Percentiles rank a stretch among this genome's conserved stretches.
phyloP scores from a whole-genome alignment of 2,113 vertebrate species.

The Dromaius novaehollandiae region DNA sequence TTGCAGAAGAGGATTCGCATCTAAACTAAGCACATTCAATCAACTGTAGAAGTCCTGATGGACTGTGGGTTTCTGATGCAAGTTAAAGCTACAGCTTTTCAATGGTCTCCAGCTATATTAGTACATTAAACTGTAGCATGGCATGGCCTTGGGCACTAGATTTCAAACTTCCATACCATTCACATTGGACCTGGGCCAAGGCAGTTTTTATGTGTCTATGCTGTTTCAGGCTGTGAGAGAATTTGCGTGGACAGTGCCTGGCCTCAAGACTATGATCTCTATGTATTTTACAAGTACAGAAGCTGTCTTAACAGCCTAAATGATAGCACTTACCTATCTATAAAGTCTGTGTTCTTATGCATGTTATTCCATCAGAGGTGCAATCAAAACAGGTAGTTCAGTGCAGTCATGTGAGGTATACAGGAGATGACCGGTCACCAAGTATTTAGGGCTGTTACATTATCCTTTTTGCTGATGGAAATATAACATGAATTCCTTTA shows the following conservation, averaged over 20 bases:
- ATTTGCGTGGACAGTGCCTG: not conserved
- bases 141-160: not conserved
- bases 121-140: not conserved
- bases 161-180: not conserved
- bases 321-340: not conserved
- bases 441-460: not conserved
- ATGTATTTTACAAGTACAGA: not conserved
- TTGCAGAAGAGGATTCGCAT: not conserved
- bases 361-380: not conserved
- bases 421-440: not conserved
- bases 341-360: not conserved
- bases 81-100: not conserved
- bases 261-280: not conserved
- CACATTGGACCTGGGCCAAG: not conserved
- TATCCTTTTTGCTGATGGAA: not conserved
- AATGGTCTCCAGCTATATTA: not conserved
- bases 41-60: not conserved
- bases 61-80: not conserved
- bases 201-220: not conserved
- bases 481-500: not conserved
- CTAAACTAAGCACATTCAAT: not conserved
- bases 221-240: not conserved
- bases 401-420: not conserved
- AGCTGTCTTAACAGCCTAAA: not conserved
- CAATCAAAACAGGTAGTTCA: not conserved